Evolutionary conservation across 2,888 invertebrate genomes (phyloP).

Genomic region (Agrotis ipsilon): DNA sequence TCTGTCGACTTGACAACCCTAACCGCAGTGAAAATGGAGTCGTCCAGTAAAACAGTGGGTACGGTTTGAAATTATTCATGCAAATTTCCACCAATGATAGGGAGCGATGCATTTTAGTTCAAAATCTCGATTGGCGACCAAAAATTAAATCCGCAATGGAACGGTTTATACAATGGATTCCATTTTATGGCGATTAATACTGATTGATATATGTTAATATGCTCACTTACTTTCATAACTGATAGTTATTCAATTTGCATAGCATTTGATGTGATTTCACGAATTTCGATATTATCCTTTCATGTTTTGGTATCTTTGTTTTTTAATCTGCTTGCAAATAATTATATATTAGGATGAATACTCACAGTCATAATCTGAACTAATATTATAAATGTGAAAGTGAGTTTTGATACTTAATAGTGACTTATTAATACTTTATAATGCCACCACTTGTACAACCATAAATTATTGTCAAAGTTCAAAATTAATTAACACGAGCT

Average conservation of each 20-base stretch:
- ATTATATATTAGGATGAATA: too few species aligned
- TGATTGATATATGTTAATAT: constrained; percentile 54
- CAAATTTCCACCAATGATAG: constrained; percentile 75
- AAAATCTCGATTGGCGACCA: constrained; percentile 66
- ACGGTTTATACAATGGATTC: constrained; percentile 44
- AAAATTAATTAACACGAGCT: too few species aligned
- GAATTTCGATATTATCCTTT: constrained; percentile 4
- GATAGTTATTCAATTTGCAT: constrained; percentile 39
- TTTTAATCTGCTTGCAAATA: neutral
- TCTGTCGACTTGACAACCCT: constrained; percentile 29
- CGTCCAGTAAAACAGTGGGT: constrained; percentile 66
- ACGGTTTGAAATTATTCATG: constrained; percentile 76
- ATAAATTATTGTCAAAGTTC: too few species aligned
- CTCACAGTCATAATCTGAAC: neutral
- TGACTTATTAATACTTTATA: too few species aligned
- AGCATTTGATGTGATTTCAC: constrained; percentile 9
- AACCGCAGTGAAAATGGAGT: constrained; percentile 64
- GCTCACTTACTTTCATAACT: constrained; percentile 38
- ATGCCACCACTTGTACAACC: too few species aligned
- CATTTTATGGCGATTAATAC: constrained; percentile 45
- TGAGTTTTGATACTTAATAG: too few species aligned
- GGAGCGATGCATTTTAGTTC: constrained; percentile 69
- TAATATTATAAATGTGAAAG: too few species aligned
- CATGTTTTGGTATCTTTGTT: neutral
- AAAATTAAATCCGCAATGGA: constrained; percentile 66